Evolutionary conservation across 2,797 vertebrate genomes (phyloP).

Genomic region (Pogoniulus pusillus): DNA sequence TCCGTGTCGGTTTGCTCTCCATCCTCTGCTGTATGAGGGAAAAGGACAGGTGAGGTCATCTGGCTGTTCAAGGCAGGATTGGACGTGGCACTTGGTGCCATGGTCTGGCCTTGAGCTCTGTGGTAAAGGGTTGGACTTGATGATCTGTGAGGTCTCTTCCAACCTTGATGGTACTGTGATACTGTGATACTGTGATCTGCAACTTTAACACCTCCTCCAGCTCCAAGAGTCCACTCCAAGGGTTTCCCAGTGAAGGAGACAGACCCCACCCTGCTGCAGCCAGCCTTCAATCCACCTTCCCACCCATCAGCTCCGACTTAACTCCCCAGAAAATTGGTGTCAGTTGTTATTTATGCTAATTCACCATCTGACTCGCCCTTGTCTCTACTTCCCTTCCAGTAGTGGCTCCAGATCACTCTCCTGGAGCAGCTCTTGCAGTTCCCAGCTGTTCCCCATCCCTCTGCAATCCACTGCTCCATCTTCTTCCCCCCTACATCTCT

Average conservation of each 20-base stretch:
- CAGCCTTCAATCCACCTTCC: not conserved
- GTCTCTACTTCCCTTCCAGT: not conserved
- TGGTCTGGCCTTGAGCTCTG: no score
- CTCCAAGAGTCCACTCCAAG: not conserved
- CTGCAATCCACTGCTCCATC: rapidly evolving
- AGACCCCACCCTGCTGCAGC: rapidly evolving
- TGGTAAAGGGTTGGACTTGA: no score
- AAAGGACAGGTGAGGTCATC: not conserved
- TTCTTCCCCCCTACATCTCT: not conserved
- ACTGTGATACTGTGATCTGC: no score
- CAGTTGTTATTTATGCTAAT: not conserved
- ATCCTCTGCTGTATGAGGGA: not conserved
- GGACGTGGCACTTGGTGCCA: no score
- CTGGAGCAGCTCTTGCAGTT: not conserved
- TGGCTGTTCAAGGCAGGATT: no score
- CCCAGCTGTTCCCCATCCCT: not conserved
- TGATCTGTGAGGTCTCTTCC: no score
- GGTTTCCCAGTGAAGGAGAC: not conserved
- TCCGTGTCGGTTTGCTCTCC: not conserved
- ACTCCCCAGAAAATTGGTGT: not conserved
- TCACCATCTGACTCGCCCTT: not conserved
- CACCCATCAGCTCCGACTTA: not conserved
- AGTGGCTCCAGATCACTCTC: not conserved
- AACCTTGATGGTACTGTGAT: no score
- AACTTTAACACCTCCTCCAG: not conserved